phyloP scores from a whole-genome alignment of 2,113 vertebrate species.

The Phrynocephalus versicolor region DNA sequence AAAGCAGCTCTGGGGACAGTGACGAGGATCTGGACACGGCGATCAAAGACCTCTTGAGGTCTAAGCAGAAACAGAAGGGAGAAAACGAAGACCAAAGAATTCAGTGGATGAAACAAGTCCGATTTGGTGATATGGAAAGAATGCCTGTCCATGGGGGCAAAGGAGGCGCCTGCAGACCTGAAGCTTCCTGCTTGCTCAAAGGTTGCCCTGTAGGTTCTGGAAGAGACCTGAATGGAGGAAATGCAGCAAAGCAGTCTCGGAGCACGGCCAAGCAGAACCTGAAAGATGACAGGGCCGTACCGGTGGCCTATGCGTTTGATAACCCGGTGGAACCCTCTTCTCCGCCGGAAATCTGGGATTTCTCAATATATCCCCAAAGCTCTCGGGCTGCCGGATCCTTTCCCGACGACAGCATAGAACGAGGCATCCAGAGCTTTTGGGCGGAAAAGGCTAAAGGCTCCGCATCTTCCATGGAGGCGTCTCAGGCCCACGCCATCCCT shows the following conservation, averaged over 20 bases:
- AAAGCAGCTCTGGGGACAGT: slow-evolving; percentile 96
- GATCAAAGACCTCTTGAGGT: slow-evolving; percentile 91
- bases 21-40: slow-evolving; percentile 93
- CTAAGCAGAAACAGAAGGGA: slow-evolving; percentile 88
- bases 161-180: slow-evolving; percentile 44
- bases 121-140: slow-evolving; percentile 68
- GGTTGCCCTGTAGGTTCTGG: slow-evolving; percentile 72
- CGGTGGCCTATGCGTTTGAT: not conserved
- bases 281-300: slow-evolving; percentile 5
- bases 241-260: slow-evolving; percentile 6
- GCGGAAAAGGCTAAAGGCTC: slow-evolving; percentile 90
- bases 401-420: slow-evolving; percentile 90
- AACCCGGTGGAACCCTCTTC: slow-evolving; percentile 22
- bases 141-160: slow-evolving; percentile 27
- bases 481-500: slow-evolving; percentile 8
- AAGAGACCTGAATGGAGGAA: slow-evolving; percentile 42
- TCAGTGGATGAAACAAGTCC: slow-evolving; percentile 75
- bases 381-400: slow-evolving; percentile 12
- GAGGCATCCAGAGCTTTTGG: slow-evolving; percentile 90
- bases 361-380: not conserved
- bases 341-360: slow-evolving; percentile 10
- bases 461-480: slow-evolving; percentile 25
- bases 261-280: slow-evolving; percentile 34
- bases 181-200: slow-evolving; percentile 57
- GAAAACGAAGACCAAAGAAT: slow-evolving; percentile 78